Evolutionary conservation across 2,797 vertebrate species (phyloP), one percentile per base, ranked within the genome.

Genomic region (Todus mexicanus): DNA sequence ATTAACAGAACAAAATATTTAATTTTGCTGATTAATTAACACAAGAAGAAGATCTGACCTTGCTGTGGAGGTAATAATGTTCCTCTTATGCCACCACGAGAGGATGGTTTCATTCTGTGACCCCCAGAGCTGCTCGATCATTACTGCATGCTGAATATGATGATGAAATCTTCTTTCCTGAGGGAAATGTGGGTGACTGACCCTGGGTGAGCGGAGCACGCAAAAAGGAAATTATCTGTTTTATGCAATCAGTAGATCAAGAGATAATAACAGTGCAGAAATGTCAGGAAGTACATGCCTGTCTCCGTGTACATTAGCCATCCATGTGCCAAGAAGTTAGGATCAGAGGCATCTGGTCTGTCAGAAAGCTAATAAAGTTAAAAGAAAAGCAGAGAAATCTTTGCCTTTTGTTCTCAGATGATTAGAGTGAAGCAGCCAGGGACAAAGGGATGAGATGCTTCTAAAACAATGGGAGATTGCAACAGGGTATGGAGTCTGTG

Each of bases 1-100:
- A 87, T 81, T 60, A 84, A 66, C 2, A 37, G 9, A 92, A 43
- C 69, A 90, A 93, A 91, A 51, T 47, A 48, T 77, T 84, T 86
- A 53, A 94, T 94, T 76, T 66, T 51, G 8, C 71, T 87, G 77
- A 92, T 94, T 88, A 95, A 90, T 94, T 91, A 93, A 69, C 72
- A 68, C 6, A 53, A 38, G 25, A 59, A 47, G 72, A 68, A 69
- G 78, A 63, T 51, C 47, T 82, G 83, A 78, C 90, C 77, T 90
- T 75, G 43, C 57, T 38, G 21, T 12, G 74, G 51, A 88, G 74
- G 68, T 70, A 73, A 38, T 84, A 42, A 75, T 18, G 14, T 64
- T 77, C 78, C 45, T 91, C 48, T 66, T 17, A 4, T 1, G 10
- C 57, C 72, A n/a, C 70, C n/a, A 31, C 0, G 1, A 57, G 65